Percentiles rank a stretch among this genome's conserved stretches.
phyloP scores from a whole-genome alignment of 2,113 vertebrate genomes.

The Callithrix jacchus region DNA sequence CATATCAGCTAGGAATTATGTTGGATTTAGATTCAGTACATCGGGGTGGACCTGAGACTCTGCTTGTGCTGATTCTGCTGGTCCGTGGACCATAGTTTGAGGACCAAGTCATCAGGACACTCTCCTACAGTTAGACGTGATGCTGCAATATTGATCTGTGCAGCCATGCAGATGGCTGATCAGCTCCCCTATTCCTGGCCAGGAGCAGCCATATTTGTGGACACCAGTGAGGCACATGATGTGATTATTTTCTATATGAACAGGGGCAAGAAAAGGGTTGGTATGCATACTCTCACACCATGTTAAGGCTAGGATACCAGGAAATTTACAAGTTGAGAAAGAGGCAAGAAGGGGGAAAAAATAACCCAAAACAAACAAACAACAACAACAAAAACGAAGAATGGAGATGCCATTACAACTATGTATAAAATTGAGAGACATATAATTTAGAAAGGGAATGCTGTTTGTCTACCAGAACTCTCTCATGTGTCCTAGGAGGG shows the following conservation, averaged over 20 bases:
- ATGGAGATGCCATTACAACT: not conserved
- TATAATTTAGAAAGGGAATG: not conserved
- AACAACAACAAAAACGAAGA: not conserved
- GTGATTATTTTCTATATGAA: not conserved
- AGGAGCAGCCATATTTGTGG: not conserved
- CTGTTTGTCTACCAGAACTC: too few species aligned
- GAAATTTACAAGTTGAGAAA: not conserved
- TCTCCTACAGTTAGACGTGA: not conserved
- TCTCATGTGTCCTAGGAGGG: too few species aligned
- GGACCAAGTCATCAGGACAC: not conserved
- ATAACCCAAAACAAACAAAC: too few species aligned
- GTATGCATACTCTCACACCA: rapidly evolving
- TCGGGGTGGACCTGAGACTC: too few species aligned
- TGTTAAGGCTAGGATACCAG: rapidly evolving
- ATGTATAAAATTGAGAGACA: not conserved
- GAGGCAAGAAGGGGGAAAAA: not conserved
- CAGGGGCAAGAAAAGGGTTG: not conserved
- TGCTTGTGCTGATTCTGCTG: not conserved
- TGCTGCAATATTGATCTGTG: too few species aligned
- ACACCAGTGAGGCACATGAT: rapidly evolving
- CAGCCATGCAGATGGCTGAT: too few species aligned
- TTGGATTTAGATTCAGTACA: not conserved
- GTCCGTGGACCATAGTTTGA: not conserved
- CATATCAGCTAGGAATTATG: too few species aligned
- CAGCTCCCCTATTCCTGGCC: not conserved